Evolutionary conservation across 2,888 invertebrate genomes (phyloP), one percentile per base, ranked within the genome.

Genomic region (Dasysyrphus tricinctus): DNA sequence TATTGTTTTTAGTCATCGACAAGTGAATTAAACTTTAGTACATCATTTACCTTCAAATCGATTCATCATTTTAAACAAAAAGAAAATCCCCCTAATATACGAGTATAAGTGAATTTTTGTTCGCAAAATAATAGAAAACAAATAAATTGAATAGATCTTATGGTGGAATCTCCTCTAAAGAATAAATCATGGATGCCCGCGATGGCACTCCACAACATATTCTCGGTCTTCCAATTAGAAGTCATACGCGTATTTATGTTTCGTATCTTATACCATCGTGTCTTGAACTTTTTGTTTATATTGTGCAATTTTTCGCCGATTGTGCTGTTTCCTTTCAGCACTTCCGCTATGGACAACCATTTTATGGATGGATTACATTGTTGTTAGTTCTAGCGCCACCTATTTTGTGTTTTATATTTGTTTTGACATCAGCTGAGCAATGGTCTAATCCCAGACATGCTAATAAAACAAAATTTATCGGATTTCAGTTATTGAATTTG

Each of bases 271-370:
- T 95, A 44, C 95, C 95, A 61, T 92, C 94, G 5, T 85, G 94
- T n/a, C 89, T 94, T 44, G 94, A 95, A 12, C 94, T 95, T 56
- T 86, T 95, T 1, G 91, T 96, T 37, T 97, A 96, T 89, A 93
- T 96, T 44, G 92, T 95, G 5, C 93, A 96, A 70, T 94, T 96
- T 49, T 94, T 95, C 19, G 94, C 94, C 54, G 97, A 97, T 90
- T 90, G 95, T 39, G 94, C 95, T 0, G 93, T 96, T 2, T 94
- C 95, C 67, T 93, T 94, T 84, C 94, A 95, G 90, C 95, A 96
- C 90, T 94, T 94, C 88, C 92, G 92, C 19, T 94, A 94, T 89
- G 93, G 93, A 5, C 94, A 95, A 90, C 92, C 94, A 16, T 91
- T 93, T 78, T 94, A 93, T 90, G 94, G 93, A 3, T 91, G 92